Evolutionary conservation across 2,888 invertebrate genomes (phyloP).

Genomic region (Agrochola lota): DNA sequence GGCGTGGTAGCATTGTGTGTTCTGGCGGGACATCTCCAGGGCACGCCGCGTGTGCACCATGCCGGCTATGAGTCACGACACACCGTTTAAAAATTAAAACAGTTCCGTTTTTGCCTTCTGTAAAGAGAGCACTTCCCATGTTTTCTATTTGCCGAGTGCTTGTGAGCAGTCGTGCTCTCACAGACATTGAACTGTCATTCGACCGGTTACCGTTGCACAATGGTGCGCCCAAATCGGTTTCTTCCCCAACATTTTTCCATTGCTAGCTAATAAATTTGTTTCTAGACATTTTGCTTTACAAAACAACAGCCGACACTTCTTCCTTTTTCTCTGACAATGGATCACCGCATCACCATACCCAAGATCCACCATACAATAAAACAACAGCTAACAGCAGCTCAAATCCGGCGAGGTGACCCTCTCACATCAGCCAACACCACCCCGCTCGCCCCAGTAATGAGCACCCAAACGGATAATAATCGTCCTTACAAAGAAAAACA

Average conservation of each 20-base stretch:
- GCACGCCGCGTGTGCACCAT: conserved; percentile 10
- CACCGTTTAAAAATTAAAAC: conserved; percentile 15
- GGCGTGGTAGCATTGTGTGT: conserved; percentile 17
- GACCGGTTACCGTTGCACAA: not conserved
- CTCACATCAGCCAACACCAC: not conserved
- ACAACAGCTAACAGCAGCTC: not conserved
- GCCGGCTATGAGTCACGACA: not conserved
- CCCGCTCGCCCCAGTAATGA: conserved; percentile 44
- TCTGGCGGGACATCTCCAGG: conserved; percentile 11
- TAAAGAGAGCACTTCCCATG: not conserved
- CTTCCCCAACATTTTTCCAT: not conserved
- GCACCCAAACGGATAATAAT: conserved; percentile 31
- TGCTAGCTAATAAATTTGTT: no score
- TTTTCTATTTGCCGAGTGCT: conserved; percentile 6
- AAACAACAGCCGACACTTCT: not conserved
- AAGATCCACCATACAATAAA: not conserved
- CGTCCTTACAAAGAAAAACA: conserved; percentile 38
- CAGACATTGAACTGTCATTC: not conserved
- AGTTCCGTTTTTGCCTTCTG: not conserved
- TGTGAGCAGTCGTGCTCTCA: not conserved
- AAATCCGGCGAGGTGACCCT: conserved; percentile 1
- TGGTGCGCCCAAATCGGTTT: not conserved
- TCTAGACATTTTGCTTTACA: not conserved
- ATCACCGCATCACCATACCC: not conserved
- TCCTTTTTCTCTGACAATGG: not conserved